Conservation (phyloP, 2,113 vertebrate species). For the Melanotaenia duboulayi region DNA sequence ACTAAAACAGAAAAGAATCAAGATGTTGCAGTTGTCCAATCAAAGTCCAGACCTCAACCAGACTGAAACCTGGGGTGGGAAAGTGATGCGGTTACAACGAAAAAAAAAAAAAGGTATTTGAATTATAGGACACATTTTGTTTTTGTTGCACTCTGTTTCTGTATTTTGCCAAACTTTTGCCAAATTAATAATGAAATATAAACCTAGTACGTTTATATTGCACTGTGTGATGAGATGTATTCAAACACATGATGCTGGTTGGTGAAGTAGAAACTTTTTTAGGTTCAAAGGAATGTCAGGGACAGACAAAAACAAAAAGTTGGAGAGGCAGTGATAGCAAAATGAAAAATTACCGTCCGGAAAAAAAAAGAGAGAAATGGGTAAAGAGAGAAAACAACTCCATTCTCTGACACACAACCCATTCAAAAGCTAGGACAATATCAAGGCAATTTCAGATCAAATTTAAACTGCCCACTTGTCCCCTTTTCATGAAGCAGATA, state of each 20-base stretch:
- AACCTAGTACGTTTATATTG: too few relatives aligned
- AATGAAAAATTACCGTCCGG: slow-evolving; percentile 54
- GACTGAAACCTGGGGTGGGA: too few relatives aligned
- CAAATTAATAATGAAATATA: too few relatives aligned
- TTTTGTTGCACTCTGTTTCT: too few relatives aligned
- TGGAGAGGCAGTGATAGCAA: slow-evolving; percentile 35
- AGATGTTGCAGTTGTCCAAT: too few relatives aligned
- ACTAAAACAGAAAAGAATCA: too few relatives aligned
- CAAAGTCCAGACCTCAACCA: too few relatives aligned
- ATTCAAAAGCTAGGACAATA: slow-evolving; percentile 75
- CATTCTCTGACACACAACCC: slow-evolving; percentile 52
- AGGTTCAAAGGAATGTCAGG: slow-evolving; percentile 48
- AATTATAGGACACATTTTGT: too few relatives aligned
- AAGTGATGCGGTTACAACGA: too few relatives aligned
- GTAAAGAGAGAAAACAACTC: slow-evolving; percentile 62
- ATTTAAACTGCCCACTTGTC: slow-evolving; percentile 77
- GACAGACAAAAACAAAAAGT: slow-evolving; percentile 28
- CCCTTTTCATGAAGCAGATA: slow-evolving; percentile 73
- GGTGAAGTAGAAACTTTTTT: slow-evolving; percentile 53
- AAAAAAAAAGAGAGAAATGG: slow-evolving; percentile 42
- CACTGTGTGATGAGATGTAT: too few relatives aligned
- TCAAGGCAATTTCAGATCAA: slow-evolving; percentile 79
- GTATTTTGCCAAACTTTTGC: too few relatives aligned
- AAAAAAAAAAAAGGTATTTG: too few relatives aligned
- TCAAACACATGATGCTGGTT: background rate